These are phyloP conservation scores for Epinephelus cyanopodus DNA, from an alignment of 2,113 vertebrate species.

Conservation along the genomic window DNA sequence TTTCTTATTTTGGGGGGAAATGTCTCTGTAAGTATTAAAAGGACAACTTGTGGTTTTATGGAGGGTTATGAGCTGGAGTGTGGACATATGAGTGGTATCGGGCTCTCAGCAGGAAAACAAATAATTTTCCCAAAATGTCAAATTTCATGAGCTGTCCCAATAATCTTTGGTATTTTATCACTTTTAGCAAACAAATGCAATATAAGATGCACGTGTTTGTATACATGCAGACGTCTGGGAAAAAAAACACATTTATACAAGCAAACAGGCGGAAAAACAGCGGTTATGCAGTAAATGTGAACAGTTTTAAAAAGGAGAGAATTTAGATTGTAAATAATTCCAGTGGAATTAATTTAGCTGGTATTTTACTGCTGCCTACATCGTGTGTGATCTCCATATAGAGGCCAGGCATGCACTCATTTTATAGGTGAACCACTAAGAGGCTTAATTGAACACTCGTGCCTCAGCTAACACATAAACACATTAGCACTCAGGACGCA, in stretches of 20 bases:
- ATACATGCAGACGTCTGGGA: not conserved
- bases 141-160: not conserved
- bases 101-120: not conserved
- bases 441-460: slow-evolving; percentile 57
- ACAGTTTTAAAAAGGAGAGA: slow-evolving; percentile 16
- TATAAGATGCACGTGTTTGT: not conserved
- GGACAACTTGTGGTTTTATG: too few relatives aligned
- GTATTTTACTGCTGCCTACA: slow-evolving; percentile 46
- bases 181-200: not conserved
- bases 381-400: slow-evolving; percentile 62
- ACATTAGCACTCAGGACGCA: slow-evolving; percentile 40
- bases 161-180: not conserved
- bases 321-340: slow-evolving; percentile 35
- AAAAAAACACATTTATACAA: not conserved
- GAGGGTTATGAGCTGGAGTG: too few relatives aligned
- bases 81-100: not conserved
- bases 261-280: not conserved
- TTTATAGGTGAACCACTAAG: slow-evolving; percentile 63
- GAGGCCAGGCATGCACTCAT: slow-evolving; percentile 18
- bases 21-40: too few relatives aligned
- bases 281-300: slow-evolving; percentile 28
- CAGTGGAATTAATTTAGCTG: slow-evolving; percentile 36
- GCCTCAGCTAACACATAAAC: slow-evolving; percentile 40
- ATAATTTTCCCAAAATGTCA: not conserved
- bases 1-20: too few relatives aligned